Percentiles rank a stretch among this genome's conserved stretches.
phyloP scores from a whole-genome alignment of 1,140 invertebrate genomes.

The Anoplolepis gracilipes region DNA sequence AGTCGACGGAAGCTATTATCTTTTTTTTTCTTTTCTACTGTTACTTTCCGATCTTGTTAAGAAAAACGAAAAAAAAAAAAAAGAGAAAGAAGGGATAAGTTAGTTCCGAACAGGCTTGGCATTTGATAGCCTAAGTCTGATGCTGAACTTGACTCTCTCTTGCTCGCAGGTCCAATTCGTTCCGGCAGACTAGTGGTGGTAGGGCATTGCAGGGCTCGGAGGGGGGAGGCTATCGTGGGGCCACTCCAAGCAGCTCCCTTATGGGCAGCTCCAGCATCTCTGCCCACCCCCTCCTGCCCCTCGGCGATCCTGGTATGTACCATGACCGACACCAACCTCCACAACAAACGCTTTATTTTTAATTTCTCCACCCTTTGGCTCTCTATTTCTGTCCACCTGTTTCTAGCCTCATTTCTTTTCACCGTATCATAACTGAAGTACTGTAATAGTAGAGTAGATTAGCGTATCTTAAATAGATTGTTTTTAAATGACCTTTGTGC shows the following conservation, averaged over 20 bases:
- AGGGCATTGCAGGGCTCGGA: slow-evolving; percentile 86
- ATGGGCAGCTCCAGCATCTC: slow-evolving; percentile 92
- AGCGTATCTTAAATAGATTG: slow-evolving; percentile 77
- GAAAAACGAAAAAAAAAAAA: slow-evolving; percentile 45
- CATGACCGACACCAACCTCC: slow-evolving; percentile 83
- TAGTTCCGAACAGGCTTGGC: slow-evolving; percentile 77
- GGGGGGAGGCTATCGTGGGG: slow-evolving; percentile 86
- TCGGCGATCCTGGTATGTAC: slow-evolving; percentile 89
- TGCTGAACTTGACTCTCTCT: slow-evolving; percentile 88
- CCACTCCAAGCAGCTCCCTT: slow-evolving; percentile 88
- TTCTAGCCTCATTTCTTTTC: slow-evolving; percentile 68
- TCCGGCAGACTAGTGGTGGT: slow-evolving; percentile 89
- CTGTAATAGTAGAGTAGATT: slow-evolving; percentile 79
- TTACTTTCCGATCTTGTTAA: slow-evolving; percentile 31
- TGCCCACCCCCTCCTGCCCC: slow-evolving; percentile 93
- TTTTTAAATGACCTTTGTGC: slow-evolving; percentile 67
- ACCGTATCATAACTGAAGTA: slow-evolving; percentile 75
- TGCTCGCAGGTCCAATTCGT: slow-evolving; percentile 94
- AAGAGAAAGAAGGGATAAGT: slow-evolving; percentile 63
- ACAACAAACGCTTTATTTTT: slow-evolving; percentile 75
- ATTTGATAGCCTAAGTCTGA: slow-evolving; percentile 84
- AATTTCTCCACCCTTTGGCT: slow-evolving; percentile 52
- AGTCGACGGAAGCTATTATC: slow-evolving; percentile 41
- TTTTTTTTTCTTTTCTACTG: neutral
- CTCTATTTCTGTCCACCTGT: slow-evolving; percentile 53